Base-by-base conservation (phyloP, 1,140 invertebrate species). In the Helicoverpa zea region DNA sequence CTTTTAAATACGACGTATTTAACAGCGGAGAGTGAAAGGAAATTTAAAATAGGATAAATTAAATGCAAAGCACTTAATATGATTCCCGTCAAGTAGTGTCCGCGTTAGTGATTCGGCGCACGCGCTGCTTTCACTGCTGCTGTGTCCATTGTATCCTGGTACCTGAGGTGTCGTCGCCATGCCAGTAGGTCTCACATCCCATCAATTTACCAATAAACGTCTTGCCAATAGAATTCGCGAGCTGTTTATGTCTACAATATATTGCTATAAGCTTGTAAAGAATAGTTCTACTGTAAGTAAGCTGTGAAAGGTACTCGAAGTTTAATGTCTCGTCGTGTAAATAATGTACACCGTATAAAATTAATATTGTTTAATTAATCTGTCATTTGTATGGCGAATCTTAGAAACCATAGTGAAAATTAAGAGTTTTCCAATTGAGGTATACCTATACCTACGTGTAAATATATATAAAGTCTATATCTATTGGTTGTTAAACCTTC, bases 81-180 rank as follows among this genome's bases (percentile, higher is more conserved):
- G 88, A 93, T 93, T 94, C 92, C 88, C 81, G 83, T 91, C 93
- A 89, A 90, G 93, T 91, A 90, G 87, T 75, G 78, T 61, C 59
- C 18, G 83, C 68, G 79, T 88, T 90, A 85, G 83, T 63, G 58
- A 94, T 93, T 90, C 92, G 79, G 66, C 79, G 83, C 92, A 94
- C 92, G 90, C 85, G 87, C 85, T 58, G 92, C 93, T 94, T 94
- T 94, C 93, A 93, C 92, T 94, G 85, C 81, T 68, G 83, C 82
- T 68, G 78, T 82, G 78, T 82, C 83, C 84, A 88, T 81, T 87
- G 86, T 88, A 88, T 93, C 92, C 93, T 95, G 94, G 95, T 80
- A 64, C 61, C 47, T 94, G 90, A 66, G 61, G 75, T 78, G 74
- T 59, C 49, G 59, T 23, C 43, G 9, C 29, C 29, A 59, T 51